Conservation (phyloP, 2,888 invertebrate species). For the Callosobruchus maculatus region DNA sequence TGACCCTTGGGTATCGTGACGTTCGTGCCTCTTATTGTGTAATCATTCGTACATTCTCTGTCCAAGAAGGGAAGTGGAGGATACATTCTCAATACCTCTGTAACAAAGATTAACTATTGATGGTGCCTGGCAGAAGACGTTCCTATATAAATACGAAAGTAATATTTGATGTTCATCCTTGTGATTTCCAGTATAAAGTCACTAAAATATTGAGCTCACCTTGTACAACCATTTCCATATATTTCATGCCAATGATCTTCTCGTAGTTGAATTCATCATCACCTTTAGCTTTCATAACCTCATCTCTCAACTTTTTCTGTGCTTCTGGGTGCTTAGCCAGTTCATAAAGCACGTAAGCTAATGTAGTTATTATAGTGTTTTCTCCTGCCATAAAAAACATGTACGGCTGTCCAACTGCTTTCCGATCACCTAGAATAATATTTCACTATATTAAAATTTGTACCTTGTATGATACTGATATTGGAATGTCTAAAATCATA, state of each 20-base stretch:
- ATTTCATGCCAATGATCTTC: not conserved
- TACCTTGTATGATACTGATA: too few relatives aligned
- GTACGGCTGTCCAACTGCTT: not conserved
- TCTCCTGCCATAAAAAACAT: constrained; percentile 15
- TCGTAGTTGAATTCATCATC: constrained; percentile 1
- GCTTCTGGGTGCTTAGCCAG: constrained; percentile 16
- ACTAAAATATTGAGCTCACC: not conserved
- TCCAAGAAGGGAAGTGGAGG: not conserved
- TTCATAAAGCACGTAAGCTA: constrained; percentile 21
- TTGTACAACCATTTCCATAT: not conserved
- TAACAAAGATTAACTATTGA: not conserved
- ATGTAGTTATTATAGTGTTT: constrained; percentile 24
- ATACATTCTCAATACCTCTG: constrained; percentile 2
- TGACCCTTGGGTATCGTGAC: not conserved
- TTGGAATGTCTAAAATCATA: too few relatives aligned
- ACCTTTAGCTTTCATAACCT: not conserved
- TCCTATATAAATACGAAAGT: too few relatives aligned
- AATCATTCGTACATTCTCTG: constrained; percentile 1
- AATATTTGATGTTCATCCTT: too few relatives aligned
- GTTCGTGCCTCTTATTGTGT: not conserved
- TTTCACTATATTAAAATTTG: too few relatives aligned
- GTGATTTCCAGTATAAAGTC: too few relatives aligned
- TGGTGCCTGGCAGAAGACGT: too few relatives aligned
- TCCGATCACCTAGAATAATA: not conserved
- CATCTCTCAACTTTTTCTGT: not conserved